phyloP scores from a whole-genome alignment of 2,888 invertebrate species.

The Limnephilus lunatus region DNA sequence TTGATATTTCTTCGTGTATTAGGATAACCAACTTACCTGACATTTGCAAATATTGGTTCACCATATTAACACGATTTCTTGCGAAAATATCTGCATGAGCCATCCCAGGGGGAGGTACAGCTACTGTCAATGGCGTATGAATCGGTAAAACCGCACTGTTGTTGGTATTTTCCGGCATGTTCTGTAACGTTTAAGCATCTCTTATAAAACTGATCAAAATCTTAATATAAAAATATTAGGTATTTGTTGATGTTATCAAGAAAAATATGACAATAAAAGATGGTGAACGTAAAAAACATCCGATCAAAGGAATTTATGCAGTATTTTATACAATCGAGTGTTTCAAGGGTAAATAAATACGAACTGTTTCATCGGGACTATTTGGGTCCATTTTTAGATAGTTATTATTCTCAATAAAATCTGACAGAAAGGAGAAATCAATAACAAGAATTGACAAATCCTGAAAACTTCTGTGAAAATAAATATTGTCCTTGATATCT shows the following conservation, averaged over 20 bases:
- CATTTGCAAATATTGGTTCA: constrained; percentile 63
- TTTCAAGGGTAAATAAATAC: not conserved
- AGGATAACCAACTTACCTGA: constrained; percentile 46
- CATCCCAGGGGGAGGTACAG: constrained; percentile 57
- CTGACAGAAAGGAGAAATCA: constrained; percentile 40
- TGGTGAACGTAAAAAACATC: not conserved
- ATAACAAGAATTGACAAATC: constrained; percentile 40
- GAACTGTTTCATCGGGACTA: constrained; percentile 43
- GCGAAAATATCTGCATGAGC: constrained; percentile 55
- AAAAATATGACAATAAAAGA: not conserved
- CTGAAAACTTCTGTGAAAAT: not conserved
- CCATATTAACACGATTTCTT: constrained; percentile 57
- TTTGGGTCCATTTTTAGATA: constrained; percentile 49
- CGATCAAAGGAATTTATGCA: not conserved
- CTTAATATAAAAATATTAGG: not conserved
- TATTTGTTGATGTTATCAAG: constrained; percentile 2
- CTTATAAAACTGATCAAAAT: not conserved
- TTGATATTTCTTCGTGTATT: not conserved
- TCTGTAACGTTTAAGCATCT: constrained; percentile 37
- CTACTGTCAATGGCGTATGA: constrained; percentile 60
- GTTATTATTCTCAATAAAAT: constrained; percentile 10
- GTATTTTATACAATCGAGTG: not conserved
- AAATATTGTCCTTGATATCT: constrained; percentile 41
- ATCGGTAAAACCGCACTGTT: constrained; percentile 52
- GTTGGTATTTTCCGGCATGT: constrained; percentile 25